Conservation (phyloP, 1,140 invertebrate genomes). For the Mya arenaria region DNA sequence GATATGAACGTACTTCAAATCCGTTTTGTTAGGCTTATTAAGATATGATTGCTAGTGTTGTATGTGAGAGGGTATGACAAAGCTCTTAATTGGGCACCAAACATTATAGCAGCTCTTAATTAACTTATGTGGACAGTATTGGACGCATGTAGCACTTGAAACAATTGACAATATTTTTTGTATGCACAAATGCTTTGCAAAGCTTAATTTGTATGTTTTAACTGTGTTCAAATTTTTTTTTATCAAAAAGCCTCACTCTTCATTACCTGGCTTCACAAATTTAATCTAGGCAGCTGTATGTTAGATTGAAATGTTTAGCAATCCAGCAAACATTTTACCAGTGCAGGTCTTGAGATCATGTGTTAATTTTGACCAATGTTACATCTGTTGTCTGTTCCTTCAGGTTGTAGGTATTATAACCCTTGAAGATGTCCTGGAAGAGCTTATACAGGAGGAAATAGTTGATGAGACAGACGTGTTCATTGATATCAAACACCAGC, state of each 20-base stretch:
- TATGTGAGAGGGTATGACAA: too few species aligned
- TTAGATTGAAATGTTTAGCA: background rate
- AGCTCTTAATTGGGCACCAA: too few species aligned
- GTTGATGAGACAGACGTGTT: slow-evolving; percentile 78
- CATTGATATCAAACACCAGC: slow-evolving; percentile 69
- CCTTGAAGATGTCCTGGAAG: slow-evolving; percentile 79
- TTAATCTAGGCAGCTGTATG: background rate
- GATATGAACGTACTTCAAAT: background rate
- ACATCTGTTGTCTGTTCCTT: background rate
- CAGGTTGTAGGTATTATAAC: slow-evolving; percentile 78
- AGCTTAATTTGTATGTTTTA: too few species aligned
- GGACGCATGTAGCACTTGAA: too few species aligned
- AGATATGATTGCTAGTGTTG: background rate
- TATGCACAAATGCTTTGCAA: too few species aligned
- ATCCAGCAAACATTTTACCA: background rate
- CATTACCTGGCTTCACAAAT: background rate
- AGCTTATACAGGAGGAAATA: slow-evolving; percentile 79
- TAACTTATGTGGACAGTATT: too few species aligned
- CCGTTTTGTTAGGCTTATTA: background rate
- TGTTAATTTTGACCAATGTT: background rate
- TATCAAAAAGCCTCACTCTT: background rate
- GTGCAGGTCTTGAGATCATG: background rate
- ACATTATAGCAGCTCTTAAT: too few species aligned
- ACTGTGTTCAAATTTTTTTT: too few species aligned
- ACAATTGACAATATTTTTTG: too few species aligned